Conservation (phyloP, 2,888 invertebrate species). For the Stictocephala bisonia region DNA sequence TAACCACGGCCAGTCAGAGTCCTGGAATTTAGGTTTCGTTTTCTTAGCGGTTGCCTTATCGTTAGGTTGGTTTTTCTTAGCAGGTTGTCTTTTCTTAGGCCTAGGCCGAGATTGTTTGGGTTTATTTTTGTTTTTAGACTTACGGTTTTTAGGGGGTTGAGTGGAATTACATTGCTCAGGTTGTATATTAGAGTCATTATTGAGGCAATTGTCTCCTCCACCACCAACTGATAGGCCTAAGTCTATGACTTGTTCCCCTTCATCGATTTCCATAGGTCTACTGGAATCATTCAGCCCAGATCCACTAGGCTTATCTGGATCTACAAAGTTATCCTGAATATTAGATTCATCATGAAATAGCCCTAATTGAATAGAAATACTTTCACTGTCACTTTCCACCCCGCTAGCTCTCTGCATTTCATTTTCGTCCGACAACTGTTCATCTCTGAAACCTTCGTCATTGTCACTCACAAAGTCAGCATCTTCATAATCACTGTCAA, state of each 20-base stretch:
- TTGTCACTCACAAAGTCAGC: conserved; percentile 7
- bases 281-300: neutral
- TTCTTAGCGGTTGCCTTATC: neutral
- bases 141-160: conserved; percentile 8
- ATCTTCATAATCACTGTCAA: conserved; percentile 17
- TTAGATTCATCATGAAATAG: neutral
- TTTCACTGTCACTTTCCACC: conserved; percentile 10
- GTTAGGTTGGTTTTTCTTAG: conserved; percentile 3
- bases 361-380: neutral
- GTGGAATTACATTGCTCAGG: neutral
- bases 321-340: conserved; percentile 5
- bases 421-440: conserved; percentile 5
- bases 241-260: conserved; percentile 6
- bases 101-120: conserved; percentile 13
- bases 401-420: neutral
- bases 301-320: conserved; percentile 18
- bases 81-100: too few species aligned
- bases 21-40: conserved; percentile 12
- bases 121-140: conserved; percentile 5
- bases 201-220: conserved; percentile 22
- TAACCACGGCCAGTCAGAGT: conserved; percentile 17
- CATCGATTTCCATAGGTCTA: conserved; percentile 8
- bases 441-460: neutral
- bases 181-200: neutral
- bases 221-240: conserved; percentile 14